Percentiles rank a stretch among this genome's conserved stretches.
phyloP scores from a whole-genome alignment of 92 coral and sea anemone genomes.

The Phenganax marumi region DNA sequence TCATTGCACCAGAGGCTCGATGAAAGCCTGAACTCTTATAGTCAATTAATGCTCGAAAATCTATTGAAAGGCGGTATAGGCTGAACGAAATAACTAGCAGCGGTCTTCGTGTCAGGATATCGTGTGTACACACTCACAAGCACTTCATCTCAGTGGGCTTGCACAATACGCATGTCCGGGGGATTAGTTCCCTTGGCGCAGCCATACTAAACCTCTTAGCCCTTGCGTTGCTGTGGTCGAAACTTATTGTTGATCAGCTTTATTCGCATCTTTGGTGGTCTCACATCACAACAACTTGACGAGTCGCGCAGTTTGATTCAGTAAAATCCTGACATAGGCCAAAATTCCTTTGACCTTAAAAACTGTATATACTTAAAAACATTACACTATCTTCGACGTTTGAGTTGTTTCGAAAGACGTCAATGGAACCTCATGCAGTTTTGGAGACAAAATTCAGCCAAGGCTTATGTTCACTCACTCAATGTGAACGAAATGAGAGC shows the following conservation, averaged over 20 bases:
- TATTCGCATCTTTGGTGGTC: constrained; percentile 39
- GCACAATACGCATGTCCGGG: constrained; percentile 33
- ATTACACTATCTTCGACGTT: not conserved
- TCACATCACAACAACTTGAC: not conserved
- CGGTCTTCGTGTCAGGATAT: not conserved
- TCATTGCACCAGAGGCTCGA: too few species aligned
- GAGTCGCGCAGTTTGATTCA: not conserved
- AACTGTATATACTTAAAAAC: not conserved
- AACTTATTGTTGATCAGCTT: constrained; percentile 17
- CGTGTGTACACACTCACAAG: not conserved
- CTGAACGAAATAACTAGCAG: not conserved
- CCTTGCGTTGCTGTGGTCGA: constrained; percentile 28
- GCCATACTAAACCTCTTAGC: constrained; percentile 32
- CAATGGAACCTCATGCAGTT: not conserved
- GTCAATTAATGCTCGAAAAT: too few species aligned
- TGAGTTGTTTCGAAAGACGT: not conserved
- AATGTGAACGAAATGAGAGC: not conserved
- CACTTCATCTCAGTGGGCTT: constrained; percentile 16
- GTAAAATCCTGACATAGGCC: not conserved
- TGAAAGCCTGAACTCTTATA: too few species aligned
- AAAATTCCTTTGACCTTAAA: not conserved
- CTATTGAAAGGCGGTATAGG: too few species aligned
- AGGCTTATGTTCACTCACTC: not conserved
- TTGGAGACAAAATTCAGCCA: not conserved
- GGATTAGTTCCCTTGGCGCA: not conserved